phyloP scores from a whole-genome alignment of 92 coral and sea anemone species.

The Isaurus tuberculatus region DNA sequence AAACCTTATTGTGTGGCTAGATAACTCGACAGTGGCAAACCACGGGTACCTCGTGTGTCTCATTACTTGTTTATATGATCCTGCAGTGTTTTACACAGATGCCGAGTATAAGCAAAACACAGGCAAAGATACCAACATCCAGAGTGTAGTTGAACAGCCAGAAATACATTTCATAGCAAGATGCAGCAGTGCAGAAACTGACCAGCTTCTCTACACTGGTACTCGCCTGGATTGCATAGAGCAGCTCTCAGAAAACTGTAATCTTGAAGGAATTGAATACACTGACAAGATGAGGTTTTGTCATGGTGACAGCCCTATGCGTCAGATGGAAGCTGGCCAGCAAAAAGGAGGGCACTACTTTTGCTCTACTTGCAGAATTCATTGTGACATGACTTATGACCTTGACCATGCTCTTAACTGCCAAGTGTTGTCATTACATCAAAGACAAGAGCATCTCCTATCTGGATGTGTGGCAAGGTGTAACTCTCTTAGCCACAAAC shows the following conservation, averaged over 20 bases:
- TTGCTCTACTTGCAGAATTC: constrained; percentile 48
- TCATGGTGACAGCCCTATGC: constrained; percentile 43
- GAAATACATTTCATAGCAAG: constrained; percentile 45
- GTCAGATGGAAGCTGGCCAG: constrained; percentile 29
- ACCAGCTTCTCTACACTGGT: constrained; percentile 18
- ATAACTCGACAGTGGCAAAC: constrained; percentile 50
- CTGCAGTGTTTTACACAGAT: constrained; percentile 52
- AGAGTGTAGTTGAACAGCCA: constrained; percentile 44
- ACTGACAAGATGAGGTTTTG: constrained; percentile 34
- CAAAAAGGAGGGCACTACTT: constrained; percentile 50
- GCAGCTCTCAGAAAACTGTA: neutral
- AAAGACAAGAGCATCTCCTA: no score
- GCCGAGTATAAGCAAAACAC: constrained; percentile 43
- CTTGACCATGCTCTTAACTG: constrained; percentile 43
- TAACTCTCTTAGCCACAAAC: no score
- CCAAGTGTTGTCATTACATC: no score
- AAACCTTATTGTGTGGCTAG: constrained; percentile 53
- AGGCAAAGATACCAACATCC: constrained; percentile 47
- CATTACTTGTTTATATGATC: constrained; percentile 47
- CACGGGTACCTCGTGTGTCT: constrained; percentile 32
- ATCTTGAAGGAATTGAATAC: neutral
- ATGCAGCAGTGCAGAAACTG: constrained; percentile 3
- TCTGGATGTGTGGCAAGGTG: no score
- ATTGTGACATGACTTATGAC: constrained; percentile 47
- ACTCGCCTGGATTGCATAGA: constrained; percentile 4